These are phyloP conservation scores for Drosophila paulistorum DNA, from an alignment of 1,140 invertebrate genomes.

Conservation along the genomic window DNA sequence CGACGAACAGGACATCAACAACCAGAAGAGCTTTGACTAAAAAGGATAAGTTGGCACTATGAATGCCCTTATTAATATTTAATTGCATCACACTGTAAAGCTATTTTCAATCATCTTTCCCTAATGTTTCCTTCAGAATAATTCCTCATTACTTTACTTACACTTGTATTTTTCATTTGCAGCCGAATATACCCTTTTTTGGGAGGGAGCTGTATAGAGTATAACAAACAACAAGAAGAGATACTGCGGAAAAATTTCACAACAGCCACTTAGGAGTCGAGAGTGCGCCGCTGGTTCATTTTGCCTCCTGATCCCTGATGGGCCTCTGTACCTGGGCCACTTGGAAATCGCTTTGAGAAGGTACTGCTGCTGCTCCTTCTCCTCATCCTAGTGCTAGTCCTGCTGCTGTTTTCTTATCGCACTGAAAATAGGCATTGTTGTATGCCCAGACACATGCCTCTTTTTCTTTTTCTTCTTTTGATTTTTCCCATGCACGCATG, in stretches of 20 bases:
- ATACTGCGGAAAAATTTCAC: conserved; percentile 26
- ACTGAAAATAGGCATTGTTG: conserved; percentile 70
- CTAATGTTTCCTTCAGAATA: too few relatives aligned
- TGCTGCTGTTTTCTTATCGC: conserved; percentile 68
- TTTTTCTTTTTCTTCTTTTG: conserved; percentile 53
- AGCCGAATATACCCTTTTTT: neutral
- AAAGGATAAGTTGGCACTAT: too few relatives aligned
- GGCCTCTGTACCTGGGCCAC: conserved; percentile 45
- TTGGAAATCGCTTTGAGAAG: conserved; percentile 67
- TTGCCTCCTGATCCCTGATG: conserved; percentile 10
- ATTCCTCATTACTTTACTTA: too few relatives aligned
- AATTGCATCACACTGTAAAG: too few relatives aligned
- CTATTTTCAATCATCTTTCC: too few relatives aligned
- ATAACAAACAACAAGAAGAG: conserved; percentile 25
- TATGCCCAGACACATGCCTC: conserved; percentile 20
- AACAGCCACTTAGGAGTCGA: conserved; percentile 69
- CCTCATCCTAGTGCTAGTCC: conserved; percentile 19
- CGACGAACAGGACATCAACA: conserved; percentile 5
- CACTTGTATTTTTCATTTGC: neutral
- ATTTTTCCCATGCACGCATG: conserved; percentile 75
- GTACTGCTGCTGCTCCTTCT: conserved; percentile 21
- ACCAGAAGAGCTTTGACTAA: neutral
- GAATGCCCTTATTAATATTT: neutral
- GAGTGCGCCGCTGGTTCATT: conserved; percentile 49
- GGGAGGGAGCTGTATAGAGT: conserved; percentile 15